These are phyloP conservation scores for Ophion ellenae DNA, from an alignment of 2,888 invertebrate species.

Conservation along the genomic window DNA sequence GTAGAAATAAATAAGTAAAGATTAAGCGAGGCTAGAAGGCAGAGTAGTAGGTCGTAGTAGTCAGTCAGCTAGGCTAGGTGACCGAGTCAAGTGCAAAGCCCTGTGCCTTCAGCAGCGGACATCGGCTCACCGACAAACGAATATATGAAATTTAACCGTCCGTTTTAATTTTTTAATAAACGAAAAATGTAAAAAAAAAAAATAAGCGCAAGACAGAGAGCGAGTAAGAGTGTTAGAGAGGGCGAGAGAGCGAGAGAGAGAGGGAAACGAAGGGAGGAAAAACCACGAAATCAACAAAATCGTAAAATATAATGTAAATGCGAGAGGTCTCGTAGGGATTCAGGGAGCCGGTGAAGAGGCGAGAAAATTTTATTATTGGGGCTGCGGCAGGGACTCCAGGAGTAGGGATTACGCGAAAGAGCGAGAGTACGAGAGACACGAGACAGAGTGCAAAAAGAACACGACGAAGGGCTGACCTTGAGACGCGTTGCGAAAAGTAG, in stretches of 20 bases:
- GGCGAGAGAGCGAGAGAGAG: slow-evolving; percentile 5
- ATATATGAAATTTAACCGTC: slow-evolving; percentile 77
- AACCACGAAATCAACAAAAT: slow-evolving; percentile 64
- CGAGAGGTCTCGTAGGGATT: slow-evolving; percentile 21
- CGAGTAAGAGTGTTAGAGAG: slow-evolving; percentile 11
- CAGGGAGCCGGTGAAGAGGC: slow-evolving; percentile 41
- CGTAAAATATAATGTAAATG: slow-evolving; percentile 69
- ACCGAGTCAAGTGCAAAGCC: slow-evolving; percentile 84
- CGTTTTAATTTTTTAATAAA: slow-evolving; percentile 71
- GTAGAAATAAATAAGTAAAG: slow-evolving; percentile 68
- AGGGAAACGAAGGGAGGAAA: slow-evolving; percentile 8
- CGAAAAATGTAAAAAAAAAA: slow-evolving; percentile 59
- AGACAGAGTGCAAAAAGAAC: not conserved
- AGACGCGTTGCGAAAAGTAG: too few relatives aligned
- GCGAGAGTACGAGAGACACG: slow-evolving; percentile 9
- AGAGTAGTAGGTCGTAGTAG: slow-evolving; percentile 66
- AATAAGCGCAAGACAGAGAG: not conserved
- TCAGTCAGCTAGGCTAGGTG: slow-evolving; percentile 82
- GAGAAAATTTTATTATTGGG: slow-evolving; percentile 27
- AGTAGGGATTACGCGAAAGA: slow-evolving; percentile 3
- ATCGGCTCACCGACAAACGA: slow-evolving; percentile 83
- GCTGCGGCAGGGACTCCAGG: slow-evolving; percentile 5
- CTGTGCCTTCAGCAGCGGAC: slow-evolving; percentile 84
- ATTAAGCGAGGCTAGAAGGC: slow-evolving; percentile 74
- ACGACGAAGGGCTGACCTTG: too few relatives aligned